Evolutionary conservation across 2,797 vertebrate genomes (phyloP).

Genomic region (Vultur gryphus): DNA sequence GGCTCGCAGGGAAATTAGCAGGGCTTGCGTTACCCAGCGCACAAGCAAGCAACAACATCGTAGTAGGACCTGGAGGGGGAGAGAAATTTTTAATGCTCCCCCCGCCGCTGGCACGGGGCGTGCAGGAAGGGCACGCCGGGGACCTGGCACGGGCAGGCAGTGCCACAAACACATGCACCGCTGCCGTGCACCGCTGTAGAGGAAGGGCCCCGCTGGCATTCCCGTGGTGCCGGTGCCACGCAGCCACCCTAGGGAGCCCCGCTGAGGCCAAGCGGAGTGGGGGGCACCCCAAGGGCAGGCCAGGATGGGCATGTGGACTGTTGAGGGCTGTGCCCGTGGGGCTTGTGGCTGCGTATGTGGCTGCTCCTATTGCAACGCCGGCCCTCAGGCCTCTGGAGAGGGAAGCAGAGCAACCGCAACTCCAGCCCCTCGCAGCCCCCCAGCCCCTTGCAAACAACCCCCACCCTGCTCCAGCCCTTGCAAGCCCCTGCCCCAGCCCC

Average conservation of each 20-base stretch:
- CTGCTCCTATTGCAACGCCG: not conserved
- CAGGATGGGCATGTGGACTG: rapidly evolving
- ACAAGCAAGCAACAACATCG: not conserved
- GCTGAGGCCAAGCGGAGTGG: rapidly evolving
- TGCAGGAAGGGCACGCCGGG: not conserved
- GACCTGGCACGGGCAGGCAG: not conserved
- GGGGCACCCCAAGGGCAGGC: not conserved
- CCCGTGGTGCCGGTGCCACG: rapidly evolving
- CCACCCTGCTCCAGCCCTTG: too few relatives aligned
- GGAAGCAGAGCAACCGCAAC: not conserved
- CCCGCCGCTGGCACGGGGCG: rapidly evolving
- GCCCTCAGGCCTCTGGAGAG: not conserved
- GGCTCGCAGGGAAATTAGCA: not conserved
- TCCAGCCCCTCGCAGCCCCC: not conserved
- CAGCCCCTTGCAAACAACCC: not conserved
- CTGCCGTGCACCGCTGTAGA: rapidly evolving
- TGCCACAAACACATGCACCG: rapidly evolving
- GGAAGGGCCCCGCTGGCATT: not conserved
- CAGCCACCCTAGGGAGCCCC: not conserved
- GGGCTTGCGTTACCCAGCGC: not conserved
- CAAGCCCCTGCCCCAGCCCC: not conserved
- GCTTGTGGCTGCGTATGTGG: rapidly evolving
- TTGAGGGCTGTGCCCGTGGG: not conserved
- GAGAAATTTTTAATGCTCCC: not conserved
- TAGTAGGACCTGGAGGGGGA: not conserved